A percentile compares a stretch with the other conserved stretches of the same genome.
Conservation (phyloP, 2,113 vertebrate genomes). For the Dipodomys ordii region DNA sequence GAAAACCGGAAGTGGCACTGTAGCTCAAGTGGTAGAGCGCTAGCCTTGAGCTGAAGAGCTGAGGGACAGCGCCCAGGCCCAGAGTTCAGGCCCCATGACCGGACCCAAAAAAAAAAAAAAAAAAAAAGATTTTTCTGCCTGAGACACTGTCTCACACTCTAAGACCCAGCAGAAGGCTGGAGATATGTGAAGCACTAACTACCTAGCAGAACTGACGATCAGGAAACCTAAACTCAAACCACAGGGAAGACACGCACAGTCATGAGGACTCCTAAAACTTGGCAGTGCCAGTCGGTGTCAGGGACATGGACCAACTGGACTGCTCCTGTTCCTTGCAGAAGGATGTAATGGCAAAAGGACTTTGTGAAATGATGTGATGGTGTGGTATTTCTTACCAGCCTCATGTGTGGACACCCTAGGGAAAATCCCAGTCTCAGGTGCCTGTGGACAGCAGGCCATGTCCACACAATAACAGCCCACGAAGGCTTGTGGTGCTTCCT, state of each 20-base stretch:
- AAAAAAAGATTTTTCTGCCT: neutral
- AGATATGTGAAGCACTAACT: neutral
- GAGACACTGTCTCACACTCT: neutral
- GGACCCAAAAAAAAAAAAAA: neutral
- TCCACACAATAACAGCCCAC: neutral
- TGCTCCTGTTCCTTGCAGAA: neutral
- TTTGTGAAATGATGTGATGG: neutral
- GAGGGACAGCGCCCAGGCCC: too few species aligned
- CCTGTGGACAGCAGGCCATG: neutral
- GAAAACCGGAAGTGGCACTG: neutral
- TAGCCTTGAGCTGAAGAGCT: too few species aligned
- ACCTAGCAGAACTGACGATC: neutral
- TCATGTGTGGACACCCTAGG: neutral
- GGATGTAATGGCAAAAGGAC: too few species aligned
- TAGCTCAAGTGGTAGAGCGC: neutral
- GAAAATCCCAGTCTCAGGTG: neutral
- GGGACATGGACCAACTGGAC: accelerated
- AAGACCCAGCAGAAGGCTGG: neutral
- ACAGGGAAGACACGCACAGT: neutral
- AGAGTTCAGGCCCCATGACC: too few species aligned
- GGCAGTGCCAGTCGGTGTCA: too few species aligned
- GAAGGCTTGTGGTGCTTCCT: neutral
- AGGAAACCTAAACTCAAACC: neutral
- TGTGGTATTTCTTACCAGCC: neutral
- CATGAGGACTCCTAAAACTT: neutral